Base-by-base conservation (phyloP, 2,797 vertebrate genomes). In the Thripadectes ignobilis region DNA sequence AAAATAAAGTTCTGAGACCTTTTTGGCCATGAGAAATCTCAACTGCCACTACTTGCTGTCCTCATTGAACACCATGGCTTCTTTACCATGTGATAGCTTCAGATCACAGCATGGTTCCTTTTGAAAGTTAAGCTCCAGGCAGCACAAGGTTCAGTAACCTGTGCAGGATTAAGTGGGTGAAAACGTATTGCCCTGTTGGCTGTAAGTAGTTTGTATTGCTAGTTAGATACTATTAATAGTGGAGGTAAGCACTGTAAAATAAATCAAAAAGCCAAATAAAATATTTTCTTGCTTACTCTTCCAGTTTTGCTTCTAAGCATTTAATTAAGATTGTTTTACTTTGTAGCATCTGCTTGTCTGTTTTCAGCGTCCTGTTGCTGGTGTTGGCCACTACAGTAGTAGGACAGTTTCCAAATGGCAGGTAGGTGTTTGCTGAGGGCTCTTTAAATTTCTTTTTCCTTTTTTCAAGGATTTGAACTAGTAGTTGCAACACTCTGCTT, bases 321-420 rank as follows among this genome's bases (percentile, higher is more conserved):
- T 88, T 91, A 93, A 92, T 83, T 30, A 73, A 48, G 41, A 36
- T 57, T 93, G 34, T 97, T 95, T 89, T 94, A 49, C 39, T 90
- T 97, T 57, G 36, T 94, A 99, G 99, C 88, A 61, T 99, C 41
- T 98, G 98, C 52, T 97, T 99, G 96, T 98, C 98, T 93, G 46
- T 96, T 93, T 98, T 99, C 80, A 98, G 98, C 51, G 97, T 99
- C 84, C 97, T 98, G 36, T 98, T 98, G 98, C 97, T 99, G 89
- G 97, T 99, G 29, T 92, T 98, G 13, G 98, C 99, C 92, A 98
- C 98, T 1, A 98, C 97, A 1, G 61, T 99, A 91, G 98, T 99
- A 29, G 99, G 99, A 61, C 98, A 98, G 88, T 96, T 99, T 57
- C 98, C 99, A 48, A 98, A 98, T 58, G 98, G 98, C 98, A 98